These are phyloP conservation scores for Perodicticus potto DNA, from an alignment of 2,797 vertebrate genomes.

Conservation along the genomic window DNA sequence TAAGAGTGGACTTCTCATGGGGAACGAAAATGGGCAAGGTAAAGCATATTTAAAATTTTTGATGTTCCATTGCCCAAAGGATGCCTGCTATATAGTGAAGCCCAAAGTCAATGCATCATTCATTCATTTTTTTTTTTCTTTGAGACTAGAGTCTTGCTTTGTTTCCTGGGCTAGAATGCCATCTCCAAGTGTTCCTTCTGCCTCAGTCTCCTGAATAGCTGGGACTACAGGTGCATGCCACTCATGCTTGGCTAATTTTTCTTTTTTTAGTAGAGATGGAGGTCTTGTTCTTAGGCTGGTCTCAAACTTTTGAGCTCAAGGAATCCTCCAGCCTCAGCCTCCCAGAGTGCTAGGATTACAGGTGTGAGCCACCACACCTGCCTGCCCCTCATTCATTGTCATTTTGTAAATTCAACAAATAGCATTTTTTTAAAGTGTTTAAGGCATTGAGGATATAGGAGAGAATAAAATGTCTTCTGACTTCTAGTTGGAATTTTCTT, in stretches of 20 bases:
- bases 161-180: too few relatives aligned
- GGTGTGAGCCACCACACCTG: neutral
- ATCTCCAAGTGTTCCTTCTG: too few relatives aligned
- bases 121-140: neutral
- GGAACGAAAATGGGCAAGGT: neutral
- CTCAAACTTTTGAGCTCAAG: too few relatives aligned
- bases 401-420: neutral
- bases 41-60: neutral
- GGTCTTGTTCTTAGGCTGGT: too few relatives aligned
- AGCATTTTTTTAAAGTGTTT: neutral
- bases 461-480: slow-evolving; percentile 23
- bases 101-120: slow-evolving; percentile 2
- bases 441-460: neutral
- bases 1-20: neutral
- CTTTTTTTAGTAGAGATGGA: too few relatives aligned
- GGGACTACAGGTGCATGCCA: too few relatives aligned
- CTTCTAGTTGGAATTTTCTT: slow-evolving; percentile 41
- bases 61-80: neutral
- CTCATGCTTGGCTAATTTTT: too few relatives aligned
- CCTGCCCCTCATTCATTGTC: neutral
- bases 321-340: too few relatives aligned
- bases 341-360: too few relatives aligned
- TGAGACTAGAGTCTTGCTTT: too few relatives aligned
- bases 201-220: too few relatives aligned
- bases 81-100: neutral